phyloP scores from a whole-genome alignment of 2,113 vertebrate species.

The Rallus limicola region DNA sequence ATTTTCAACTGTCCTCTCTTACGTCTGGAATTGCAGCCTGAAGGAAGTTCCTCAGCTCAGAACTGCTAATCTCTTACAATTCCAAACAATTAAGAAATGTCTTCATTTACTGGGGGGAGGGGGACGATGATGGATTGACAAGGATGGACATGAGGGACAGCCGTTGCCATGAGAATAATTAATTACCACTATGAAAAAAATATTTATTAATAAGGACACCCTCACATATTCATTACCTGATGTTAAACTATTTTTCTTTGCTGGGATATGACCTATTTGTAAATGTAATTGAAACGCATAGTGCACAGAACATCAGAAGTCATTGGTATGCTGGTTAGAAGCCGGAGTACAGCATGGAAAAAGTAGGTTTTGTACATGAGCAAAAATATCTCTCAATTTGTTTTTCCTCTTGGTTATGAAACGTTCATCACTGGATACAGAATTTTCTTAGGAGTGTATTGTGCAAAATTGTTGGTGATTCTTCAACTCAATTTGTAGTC shows the following conservation, averaged over 20 bases:
- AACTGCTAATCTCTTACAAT: slow-evolving; percentile 10
- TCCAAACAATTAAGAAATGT: slow-evolving; percentile 50
- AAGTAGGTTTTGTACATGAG: neutral
- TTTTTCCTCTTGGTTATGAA: neutral
- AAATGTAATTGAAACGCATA: slow-evolving; percentile 27
- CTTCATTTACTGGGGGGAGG: slow-evolving; percentile 17
- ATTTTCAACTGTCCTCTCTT: neutral
- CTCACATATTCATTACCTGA: slow-evolving; percentile 9
- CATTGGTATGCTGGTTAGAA: neutral
- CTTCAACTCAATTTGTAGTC: neutral
- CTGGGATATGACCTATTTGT: neutral
- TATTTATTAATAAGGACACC: slow-evolving; percentile 4
- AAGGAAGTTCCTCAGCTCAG: slow-evolving; percentile 21
- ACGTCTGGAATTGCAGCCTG: neutral
- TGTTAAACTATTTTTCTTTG: slow-evolving; percentile 46
- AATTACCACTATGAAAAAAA: slow-evolving; percentile 20
- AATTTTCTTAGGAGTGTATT: neutral
- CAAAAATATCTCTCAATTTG: neutral
- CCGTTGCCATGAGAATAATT: slow-evolving; percentile 36
- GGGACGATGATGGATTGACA: too few species aligned
- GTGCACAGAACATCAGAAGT: neutral
- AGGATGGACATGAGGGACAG: neutral
- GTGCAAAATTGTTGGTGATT: neutral
- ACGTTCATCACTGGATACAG: neutral
- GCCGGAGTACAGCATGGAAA: neutral